Percentiles rank a stretch among this genome's conserved stretches.
Conservation (phyloP, 2,113 vertebrate species). For the Epinephelus moara region DNA sequence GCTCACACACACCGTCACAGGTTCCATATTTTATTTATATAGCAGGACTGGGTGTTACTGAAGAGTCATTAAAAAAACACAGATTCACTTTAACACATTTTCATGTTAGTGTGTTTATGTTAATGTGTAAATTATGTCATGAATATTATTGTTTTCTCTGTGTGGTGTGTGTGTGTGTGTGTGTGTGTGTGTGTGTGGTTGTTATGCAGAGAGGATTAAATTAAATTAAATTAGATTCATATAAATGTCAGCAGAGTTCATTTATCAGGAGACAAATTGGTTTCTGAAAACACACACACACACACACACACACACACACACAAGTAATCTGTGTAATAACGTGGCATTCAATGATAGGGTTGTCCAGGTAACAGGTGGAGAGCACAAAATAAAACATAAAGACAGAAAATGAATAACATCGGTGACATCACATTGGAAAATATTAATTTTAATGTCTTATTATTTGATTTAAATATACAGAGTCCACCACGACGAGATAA, state of each 20-base stretch:
- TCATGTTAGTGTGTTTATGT: constrained; percentile 1
- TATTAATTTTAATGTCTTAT: neutral
- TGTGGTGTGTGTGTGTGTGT: no score
- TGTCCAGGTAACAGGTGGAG: neutral
- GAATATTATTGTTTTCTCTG: neutral
- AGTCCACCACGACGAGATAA: no score
- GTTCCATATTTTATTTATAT: neutral
- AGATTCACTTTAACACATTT: neutral
- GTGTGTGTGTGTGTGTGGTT: no score
- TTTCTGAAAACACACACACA: neutral
- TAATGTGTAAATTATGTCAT: constrained; percentile 5
- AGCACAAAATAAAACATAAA: neutral
- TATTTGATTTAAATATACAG: no score
- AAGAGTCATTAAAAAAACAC: constrained; percentile 1
- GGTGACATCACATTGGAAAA: neutral
- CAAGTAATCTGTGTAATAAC: neutral
- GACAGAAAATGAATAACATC: neutral
- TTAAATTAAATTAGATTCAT: constrained; percentile 31
- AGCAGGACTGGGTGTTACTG: neutral
- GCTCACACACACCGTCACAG: neutral
- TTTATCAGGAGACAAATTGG: constrained; percentile 23
- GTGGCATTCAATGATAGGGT: no score
- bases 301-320: constrained; percentile 9
- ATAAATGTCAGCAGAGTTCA: constrained; percentile 33
- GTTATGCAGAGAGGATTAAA: neutral